Percentiles rank a stretch among this genome's conserved stretches.
Conservation (phyloP, 2,113 vertebrate genomes). For the Abramis brama region DNA sequence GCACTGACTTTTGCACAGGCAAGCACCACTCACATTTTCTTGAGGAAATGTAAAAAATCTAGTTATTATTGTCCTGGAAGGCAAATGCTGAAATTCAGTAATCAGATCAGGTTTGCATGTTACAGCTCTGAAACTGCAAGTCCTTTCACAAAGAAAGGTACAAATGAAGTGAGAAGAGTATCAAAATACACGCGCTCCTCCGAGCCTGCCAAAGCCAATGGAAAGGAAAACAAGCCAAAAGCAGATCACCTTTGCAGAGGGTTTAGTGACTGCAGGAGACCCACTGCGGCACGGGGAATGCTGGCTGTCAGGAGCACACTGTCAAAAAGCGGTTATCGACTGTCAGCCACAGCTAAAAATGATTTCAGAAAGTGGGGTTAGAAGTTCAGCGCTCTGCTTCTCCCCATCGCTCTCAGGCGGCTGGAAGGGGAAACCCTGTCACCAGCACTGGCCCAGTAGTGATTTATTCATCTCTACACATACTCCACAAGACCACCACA, state of each 20-base stretch:
- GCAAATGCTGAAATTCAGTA: constrained; percentile 15
- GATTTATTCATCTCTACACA: constrained; percentile 66
- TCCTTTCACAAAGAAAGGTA: constrained; percentile 29
- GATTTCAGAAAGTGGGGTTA: constrained; percentile 72
- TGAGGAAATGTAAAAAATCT: not conserved
- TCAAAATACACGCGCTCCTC: constrained; percentile 46
- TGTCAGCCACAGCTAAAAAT: constrained; percentile 79
- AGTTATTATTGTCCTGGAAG: constrained; percentile 3
- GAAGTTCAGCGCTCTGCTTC: constrained; percentile 69
- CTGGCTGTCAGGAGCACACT: constrained; percentile 71
- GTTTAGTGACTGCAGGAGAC: constrained; percentile 75
- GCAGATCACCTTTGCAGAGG: constrained; percentile 85
- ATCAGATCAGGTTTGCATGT: constrained; percentile 3
- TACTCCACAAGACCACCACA: constrained; percentile 58
- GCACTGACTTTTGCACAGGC: not conserved
- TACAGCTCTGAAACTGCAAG: constrained; percentile 7
- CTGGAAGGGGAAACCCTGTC: constrained; percentile 67
- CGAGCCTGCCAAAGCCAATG: constrained; percentile 76
- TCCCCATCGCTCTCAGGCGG: constrained; percentile 58
- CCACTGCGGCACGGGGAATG: constrained; percentile 73
- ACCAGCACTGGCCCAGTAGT: constrained; percentile 62
- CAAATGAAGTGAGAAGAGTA: constrained; percentile 57
- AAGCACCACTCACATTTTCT: not conserved
- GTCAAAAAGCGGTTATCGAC: constrained; percentile 76
- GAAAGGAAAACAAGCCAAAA: constrained; percentile 84